A percentile compares a stretch with the other conserved stretches of the same genome.
phyloP scores from a whole-genome alignment of 2,797 vertebrate species.

The Scomberomorus guttatus region DNA sequence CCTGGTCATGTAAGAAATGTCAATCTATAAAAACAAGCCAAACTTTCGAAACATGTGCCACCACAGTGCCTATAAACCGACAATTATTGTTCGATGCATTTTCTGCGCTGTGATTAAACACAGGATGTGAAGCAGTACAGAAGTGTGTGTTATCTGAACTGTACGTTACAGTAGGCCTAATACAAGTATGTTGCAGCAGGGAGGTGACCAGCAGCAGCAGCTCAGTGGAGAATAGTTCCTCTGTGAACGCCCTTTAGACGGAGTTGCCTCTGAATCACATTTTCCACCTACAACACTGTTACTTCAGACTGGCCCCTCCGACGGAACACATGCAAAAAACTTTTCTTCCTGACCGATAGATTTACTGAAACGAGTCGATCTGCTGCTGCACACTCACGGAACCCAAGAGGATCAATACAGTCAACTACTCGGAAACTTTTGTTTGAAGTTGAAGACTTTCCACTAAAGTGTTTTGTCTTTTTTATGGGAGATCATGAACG shows the following conservation, averaged over 20 bases:
- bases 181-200: constrained; percentile 24
- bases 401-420: background rate
- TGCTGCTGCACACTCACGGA: background rate
- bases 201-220: constrained; percentile 55
- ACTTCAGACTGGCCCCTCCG: constrained; percentile 47
- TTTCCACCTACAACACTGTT: constrained; percentile 80
- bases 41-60: background rate
- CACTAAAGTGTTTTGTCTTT: background rate
- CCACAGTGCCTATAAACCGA: too few species aligned
- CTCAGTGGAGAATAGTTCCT: constrained; percentile 63
- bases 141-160: too few species aligned
- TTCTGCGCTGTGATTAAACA: too few species aligned
- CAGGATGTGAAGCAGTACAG: background rate
- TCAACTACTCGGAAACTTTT: background rate
- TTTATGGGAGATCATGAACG: constrained; percentile 22
- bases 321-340: constrained; percentile 29
- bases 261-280: constrained; percentile 80
- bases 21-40: background rate
- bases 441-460: background rate
- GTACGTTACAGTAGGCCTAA: too few species aligned
- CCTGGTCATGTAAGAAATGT: background rate
- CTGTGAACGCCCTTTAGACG: constrained; percentile 70
- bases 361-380: background rate
- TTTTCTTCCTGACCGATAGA: background rate
- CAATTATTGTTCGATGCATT: rapidly evolving